Conservation (phyloP, 2,888 invertebrate genomes). For the Drosophila borealis region DNA sequence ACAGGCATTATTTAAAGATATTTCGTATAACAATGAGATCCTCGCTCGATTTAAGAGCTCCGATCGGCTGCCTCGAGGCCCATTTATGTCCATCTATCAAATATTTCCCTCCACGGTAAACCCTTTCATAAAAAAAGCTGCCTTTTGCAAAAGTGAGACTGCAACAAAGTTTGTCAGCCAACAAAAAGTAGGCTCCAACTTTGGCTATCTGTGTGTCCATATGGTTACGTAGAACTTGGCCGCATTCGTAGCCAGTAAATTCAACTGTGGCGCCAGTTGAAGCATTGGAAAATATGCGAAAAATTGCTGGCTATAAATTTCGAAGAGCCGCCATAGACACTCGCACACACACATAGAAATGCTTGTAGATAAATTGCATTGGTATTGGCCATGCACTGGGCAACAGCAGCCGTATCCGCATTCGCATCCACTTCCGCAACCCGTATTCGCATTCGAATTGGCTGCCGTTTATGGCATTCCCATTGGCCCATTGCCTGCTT, state of each 20-base stretch:
- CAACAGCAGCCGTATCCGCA: constrained; percentile 18
- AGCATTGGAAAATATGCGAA: constrained; percentile 78
- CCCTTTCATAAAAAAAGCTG: not conserved
- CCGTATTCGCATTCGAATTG: constrained; percentile 47
- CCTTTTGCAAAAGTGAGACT: not conserved
- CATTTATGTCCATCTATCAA: too few relatives aligned
- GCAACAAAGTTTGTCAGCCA: not conserved
- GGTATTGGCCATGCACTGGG: constrained; percentile 37
- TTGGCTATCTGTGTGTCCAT: constrained; percentile 17
- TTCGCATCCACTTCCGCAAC: constrained; percentile 6
- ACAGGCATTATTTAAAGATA: too few relatives aligned
- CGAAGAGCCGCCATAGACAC: constrained; percentile 36
- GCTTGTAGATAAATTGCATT: constrained; percentile 44
- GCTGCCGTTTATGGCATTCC: constrained; percentile 58
- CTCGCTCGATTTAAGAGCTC: too few relatives aligned
- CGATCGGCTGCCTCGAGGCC: too few relatives aligned
- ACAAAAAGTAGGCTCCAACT: constrained; percentile 1
- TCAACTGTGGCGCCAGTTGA: constrained; percentile 59
- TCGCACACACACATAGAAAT: constrained; percentile 19
- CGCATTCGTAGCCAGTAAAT: constrained; percentile 49
- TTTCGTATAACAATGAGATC: too few relatives aligned
- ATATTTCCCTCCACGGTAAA: too few relatives aligned
- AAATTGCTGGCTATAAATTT: constrained; percentile 78
- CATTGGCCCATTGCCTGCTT: constrained; percentile 42
- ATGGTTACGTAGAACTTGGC: constrained; percentile 31